phyloP scores from a whole-genome alignment of 2,797 vertebrate genomes.

The Sebastes wilsoni region DNA sequence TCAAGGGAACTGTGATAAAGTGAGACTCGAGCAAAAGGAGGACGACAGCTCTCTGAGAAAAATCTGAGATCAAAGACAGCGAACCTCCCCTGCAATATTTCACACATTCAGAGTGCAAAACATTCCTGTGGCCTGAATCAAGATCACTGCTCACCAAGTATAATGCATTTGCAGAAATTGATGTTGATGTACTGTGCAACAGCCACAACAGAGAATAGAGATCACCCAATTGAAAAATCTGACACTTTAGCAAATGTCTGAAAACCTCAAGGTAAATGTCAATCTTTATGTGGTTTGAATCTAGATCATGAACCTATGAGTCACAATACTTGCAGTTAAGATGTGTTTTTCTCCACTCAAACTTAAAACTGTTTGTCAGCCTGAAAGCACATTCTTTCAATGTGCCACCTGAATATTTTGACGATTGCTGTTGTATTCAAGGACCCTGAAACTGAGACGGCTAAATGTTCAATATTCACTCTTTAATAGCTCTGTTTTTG shows the following conservation, averaged over 20 bases:
- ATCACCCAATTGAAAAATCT: neutral
- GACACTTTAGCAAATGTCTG: conserved; percentile 10
- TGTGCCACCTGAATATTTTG: no score
- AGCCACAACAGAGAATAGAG: conserved; percentile 1
- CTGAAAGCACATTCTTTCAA: neutral
- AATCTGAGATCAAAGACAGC: conserved; percentile 58
- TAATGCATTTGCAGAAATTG: neutral
- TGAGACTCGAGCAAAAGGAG: conserved; percentile 24
- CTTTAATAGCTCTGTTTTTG: neutral
- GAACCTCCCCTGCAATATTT: conserved; percentile 42
- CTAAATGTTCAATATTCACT: neutral
- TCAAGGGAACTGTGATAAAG: conserved; percentile 53
- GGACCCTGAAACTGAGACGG: neutral
- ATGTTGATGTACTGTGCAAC: neutral
- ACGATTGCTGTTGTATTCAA: neutral
- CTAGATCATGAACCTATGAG: conserved; percentile 5
- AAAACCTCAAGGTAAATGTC: conserved; percentile 29
- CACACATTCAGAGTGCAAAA: conserved; percentile 41
- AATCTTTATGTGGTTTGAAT: conserved; percentile 20
- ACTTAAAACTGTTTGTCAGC: neutral
- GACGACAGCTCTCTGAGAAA: conserved; percentile 51
- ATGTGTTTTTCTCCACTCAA: neutral
- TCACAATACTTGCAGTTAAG: neutral
- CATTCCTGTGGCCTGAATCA: conserved; percentile 41
- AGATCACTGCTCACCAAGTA: conserved; percentile 11